A percentile compares a stretch with the other conserved stretches of the same genome.
These are phyloP conservation scores for Etheostoma spectabile DNA, from an alignment of 2,113 vertebrate species.

Conservation along the genomic window DNA sequence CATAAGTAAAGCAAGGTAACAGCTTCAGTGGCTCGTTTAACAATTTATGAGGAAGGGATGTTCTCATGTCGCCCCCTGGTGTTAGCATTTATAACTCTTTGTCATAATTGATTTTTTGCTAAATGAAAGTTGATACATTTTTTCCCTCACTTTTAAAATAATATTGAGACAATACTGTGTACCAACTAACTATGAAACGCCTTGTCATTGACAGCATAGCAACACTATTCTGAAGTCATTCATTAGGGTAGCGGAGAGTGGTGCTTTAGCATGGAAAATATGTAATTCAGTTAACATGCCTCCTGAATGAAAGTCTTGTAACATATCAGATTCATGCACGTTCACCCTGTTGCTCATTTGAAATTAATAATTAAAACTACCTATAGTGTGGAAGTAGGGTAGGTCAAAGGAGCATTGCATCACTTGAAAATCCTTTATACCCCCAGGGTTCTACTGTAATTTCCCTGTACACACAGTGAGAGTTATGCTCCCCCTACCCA, in stretches of 20 bases:
- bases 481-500: neutral
- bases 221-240: no score
- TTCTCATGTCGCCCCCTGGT: neutral
- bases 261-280: no score
- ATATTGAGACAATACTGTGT: no score
- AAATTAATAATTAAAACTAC: neutral
- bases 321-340: neutral
- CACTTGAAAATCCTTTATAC: neutral
- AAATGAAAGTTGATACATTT: no score
- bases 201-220: no score
- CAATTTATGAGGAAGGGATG: neutral
- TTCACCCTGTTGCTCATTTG: neutral
- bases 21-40: neutral
- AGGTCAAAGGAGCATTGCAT: neutral
- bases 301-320: no score
- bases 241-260: no score
- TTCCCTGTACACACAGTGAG: conserved; percentile 10
- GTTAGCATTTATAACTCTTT: neutral
- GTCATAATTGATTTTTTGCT: no score
- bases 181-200: no score
- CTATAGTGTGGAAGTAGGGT: neutral
- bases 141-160: no score
- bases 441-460: conserved; percentile 21
- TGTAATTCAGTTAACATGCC: no score
- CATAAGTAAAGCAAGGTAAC: neutral